phyloP scores from a whole-genome alignment of 2,888 invertebrate species.

The Ormyrus pomaceus region DNA sequence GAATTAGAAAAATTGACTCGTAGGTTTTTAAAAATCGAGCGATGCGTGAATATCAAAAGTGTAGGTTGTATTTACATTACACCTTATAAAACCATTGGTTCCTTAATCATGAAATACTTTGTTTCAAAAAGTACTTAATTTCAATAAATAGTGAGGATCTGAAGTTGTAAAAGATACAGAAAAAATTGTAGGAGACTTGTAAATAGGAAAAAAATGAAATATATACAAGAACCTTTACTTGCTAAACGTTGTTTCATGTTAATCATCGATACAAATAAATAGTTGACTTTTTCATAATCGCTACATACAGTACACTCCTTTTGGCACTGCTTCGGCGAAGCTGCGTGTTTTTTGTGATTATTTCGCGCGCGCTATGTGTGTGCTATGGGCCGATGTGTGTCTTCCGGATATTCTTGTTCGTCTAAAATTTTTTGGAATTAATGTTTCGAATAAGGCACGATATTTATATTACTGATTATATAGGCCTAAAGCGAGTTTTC shows the following conservation, averaged over 20 bases:
- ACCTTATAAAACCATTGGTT: not conserved
- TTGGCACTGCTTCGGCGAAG: slow-evolving; percentile 51
- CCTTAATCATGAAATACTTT: no score
- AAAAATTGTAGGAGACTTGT: not conserved
- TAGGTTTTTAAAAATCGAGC: no score
- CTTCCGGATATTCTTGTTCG: slow-evolving; percentile 33
- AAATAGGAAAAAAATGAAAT: slow-evolving; percentile 13
- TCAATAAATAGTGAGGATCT: no score
- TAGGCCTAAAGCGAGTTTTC: slow-evolving; percentile 59
- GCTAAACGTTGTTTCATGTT: slow-evolving; percentile 53
- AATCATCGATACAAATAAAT: slow-evolving; percentile 54
- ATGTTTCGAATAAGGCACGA: slow-evolving; percentile 64
- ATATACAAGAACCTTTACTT: slow-evolving; percentile 44
- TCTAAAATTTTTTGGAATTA: slow-evolving; percentile 55
- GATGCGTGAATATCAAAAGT: no score
- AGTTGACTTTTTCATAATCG: slow-evolving; percentile 42
- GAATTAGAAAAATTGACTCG: no score
- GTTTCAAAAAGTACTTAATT: no score
- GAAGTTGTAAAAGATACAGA: not conserved
- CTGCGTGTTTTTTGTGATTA: slow-evolving; percentile 18
- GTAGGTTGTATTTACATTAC: not conserved
- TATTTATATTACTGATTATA: slow-evolving; percentile 61
- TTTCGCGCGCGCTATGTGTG: slow-evolving; percentile 4
- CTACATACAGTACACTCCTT: slow-evolving; percentile 46
- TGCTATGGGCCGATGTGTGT: slow-evolving; percentile 10